Conservation (phyloP, 2,888 invertebrate species). For the Drosophila mulleri region DNA sequence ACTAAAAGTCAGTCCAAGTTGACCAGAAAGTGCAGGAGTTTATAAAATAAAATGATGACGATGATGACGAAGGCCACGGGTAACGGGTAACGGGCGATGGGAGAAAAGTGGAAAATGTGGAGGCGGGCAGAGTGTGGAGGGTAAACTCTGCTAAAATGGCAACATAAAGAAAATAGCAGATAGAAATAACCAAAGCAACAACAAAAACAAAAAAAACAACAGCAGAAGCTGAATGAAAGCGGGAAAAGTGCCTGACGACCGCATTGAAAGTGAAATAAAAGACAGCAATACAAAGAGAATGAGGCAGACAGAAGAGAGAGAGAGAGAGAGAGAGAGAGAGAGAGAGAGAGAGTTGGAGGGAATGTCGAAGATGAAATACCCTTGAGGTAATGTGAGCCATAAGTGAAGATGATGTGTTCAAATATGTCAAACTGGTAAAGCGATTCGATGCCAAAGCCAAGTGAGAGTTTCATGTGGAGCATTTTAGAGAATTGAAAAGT, state of each 20-base stretch:
- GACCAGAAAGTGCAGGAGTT: conserved; percentile 78
- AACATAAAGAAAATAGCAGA: conserved; percentile 62
- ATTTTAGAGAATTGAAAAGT: neutral
- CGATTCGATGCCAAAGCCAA: neutral
- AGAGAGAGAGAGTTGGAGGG: neutral
- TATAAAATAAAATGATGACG: conserved; percentile 74
- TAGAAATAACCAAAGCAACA: conserved; percentile 43
- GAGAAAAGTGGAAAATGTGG: conserved; percentile 3
- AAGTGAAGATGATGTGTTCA: neutral
- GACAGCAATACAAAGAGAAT: conserved; percentile 1
- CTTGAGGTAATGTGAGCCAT: conserved; percentile 8
- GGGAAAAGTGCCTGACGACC: conserved; percentile 36
- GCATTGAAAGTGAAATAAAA: conserved; percentile 59
- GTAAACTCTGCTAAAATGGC: conserved; percentile 39
- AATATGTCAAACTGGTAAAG: neutral
- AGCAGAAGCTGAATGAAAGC: conserved; percentile 22
- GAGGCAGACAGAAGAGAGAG: neutral
- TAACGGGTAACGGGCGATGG: neutral
- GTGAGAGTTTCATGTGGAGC: neutral
- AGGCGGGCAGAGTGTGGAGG: conserved; percentile 1
- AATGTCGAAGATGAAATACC: conserved; percentile 1
- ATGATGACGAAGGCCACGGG: conserved; percentile 13
- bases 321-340: neutral
- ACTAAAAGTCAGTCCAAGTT: conserved; percentile 80
- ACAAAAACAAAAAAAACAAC: conserved; percentile 15